Evolutionary conservation across 2,888 invertebrate genomes (phyloP).

Genomic region (Chaitophorus viminalis): DNA sequence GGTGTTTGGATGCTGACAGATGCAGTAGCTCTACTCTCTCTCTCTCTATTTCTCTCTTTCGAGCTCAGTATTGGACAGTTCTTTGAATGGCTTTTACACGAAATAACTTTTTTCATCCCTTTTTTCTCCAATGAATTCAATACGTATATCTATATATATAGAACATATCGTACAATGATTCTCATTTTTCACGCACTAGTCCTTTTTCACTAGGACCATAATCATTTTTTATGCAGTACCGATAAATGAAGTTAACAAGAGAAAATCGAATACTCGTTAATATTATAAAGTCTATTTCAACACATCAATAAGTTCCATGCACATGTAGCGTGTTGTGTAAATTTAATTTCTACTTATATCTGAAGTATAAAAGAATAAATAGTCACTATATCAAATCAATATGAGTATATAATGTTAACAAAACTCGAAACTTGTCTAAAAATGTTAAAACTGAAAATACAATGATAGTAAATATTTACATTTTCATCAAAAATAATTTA

Average conservation of each 20-base stretch:
- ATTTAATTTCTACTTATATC: not conserved
- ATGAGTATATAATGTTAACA: too few species aligned
- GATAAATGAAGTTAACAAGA: not conserved
- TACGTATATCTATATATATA: not conserved
- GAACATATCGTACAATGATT: not conserved
- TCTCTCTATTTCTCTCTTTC: too few species aligned
- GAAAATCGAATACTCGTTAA: not conserved
- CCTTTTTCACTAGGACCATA: not conserved
- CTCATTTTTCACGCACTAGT: not conserved
- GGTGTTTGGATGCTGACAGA: conserved; percentile 2
- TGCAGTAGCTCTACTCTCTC: too few species aligned
- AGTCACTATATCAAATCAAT: too few species aligned
- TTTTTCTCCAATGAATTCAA: not conserved
- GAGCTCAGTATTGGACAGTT: conserved; percentile 18
- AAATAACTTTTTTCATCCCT: conserved; percentile 26
- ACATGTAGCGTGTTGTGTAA: not conserved
- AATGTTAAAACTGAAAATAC: too few species aligned
- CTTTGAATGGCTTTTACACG: conserved; percentile 31
- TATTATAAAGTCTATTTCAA: not conserved
- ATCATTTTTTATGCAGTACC: not conserved
- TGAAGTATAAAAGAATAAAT: too few species aligned
- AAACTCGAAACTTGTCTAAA: too few species aligned
- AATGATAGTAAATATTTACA: too few species aligned
- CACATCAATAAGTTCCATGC: not conserved
- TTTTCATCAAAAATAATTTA: too few species aligned